Evolutionary conservation across 2,797 vertebrate species (phyloP).

Genomic region (Coregonus suidteri): DNA sequence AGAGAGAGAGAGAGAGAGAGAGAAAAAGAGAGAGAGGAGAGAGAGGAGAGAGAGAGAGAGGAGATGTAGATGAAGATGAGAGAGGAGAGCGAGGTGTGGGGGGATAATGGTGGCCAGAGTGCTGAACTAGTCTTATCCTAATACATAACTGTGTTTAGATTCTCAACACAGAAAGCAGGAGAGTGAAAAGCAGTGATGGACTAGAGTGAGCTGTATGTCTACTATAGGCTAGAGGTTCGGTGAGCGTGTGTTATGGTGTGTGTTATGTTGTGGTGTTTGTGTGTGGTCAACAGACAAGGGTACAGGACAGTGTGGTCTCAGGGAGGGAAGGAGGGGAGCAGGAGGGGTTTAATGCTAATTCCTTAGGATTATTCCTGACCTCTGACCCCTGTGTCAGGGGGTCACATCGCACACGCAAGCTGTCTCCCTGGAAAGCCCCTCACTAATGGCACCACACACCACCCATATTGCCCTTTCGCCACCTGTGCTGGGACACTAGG

Average conservation of each 20-base stretch:
- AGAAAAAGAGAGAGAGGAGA: too few species aligned
- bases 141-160: background rate
- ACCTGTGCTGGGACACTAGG: too few species aligned
- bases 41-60: too few species aligned
- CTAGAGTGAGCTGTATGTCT: background rate
- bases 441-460: conserved; percentile 19
- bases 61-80: too few species aligned
- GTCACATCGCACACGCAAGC: conserved; percentile 44
- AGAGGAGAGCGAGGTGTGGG: background rate
- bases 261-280: background rate
- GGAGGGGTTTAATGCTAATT: conserved; percentile 37
- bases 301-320: background rate
- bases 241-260: background rate
- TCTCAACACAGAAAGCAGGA: too few species aligned
- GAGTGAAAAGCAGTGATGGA: too few species aligned
- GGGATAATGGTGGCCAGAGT: background rate
- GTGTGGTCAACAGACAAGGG: background rate
- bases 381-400: conserved; percentile 36
- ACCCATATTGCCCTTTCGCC: too few species aligned
- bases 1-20: background rate
- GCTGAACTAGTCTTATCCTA: background rate
- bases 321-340: background rate
- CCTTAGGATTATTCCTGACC: conserved; percentile 33
- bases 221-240: background rate
- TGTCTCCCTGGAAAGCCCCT: background rate